Percentiles rank a stretch among this genome's conserved stretches.
Conservation (phyloP, 2,888 invertebrate genomes). For the Leptinotarsa peninsularis region DNA sequence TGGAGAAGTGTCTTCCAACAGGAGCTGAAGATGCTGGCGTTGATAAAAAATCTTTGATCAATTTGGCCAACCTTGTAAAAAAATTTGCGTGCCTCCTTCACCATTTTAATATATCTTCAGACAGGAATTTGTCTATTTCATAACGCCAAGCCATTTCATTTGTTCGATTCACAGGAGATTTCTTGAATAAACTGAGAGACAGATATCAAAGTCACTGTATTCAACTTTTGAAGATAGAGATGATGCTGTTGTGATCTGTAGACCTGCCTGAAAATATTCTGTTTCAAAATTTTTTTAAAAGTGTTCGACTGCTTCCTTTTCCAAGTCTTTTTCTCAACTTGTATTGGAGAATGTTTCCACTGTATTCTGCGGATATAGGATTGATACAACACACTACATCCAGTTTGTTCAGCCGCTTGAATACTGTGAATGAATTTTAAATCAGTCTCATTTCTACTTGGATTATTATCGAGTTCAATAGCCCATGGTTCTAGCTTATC, state of each 20-base stretch:
- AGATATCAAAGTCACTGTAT: conserved; percentile 24
- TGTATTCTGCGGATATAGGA: conserved; percentile 25
- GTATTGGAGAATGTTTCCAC: conserved; percentile 34
- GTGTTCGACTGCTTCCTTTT: conserved; percentile 28
- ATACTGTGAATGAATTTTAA: conserved; percentile 23
- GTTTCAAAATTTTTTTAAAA: conserved; percentile 36
- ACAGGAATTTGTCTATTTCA: conserved; percentile 44
- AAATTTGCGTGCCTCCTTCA: conserved; percentile 37
- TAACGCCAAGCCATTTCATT: conserved; percentile 41
- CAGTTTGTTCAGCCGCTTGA: conserved; percentile 35
- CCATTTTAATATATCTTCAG: conserved; percentile 43
- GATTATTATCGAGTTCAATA: conserved; percentile 29
- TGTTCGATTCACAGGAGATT: conserved; percentile 24
- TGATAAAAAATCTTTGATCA: conserved; percentile 42
- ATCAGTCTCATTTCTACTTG: conserved; percentile 32
- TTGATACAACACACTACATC: conserved; percentile 26
- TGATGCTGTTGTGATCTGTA: conserved; percentile 25
- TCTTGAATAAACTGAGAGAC: conserved; percentile 24
- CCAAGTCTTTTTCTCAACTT: conserved; percentile 18
- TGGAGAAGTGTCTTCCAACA: conserved; percentile 43
- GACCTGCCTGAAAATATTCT: conserved; percentile 28
- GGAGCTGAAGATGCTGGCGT: conserved; percentile 40
- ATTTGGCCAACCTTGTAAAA: conserved; percentile 40
- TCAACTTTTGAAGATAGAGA: conserved; percentile 24
- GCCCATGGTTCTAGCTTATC: conserved; percentile 39